A percentile compares a stretch with the other conserved stretches of the same genome.
Conservation (phyloP, 2,797 vertebrate genomes). For the Poeciliopsis presidionis region DNA sequence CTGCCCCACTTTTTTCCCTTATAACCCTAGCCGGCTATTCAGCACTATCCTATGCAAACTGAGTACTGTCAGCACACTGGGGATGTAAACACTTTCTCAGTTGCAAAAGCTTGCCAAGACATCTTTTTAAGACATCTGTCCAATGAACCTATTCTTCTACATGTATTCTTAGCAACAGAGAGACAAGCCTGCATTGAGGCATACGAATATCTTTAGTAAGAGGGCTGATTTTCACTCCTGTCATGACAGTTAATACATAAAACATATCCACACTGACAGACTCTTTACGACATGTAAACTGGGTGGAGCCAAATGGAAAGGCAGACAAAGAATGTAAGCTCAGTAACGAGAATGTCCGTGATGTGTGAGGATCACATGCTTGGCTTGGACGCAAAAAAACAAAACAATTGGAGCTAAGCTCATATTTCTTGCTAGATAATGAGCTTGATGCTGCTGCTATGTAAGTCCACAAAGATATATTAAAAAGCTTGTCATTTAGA, state of each 20-base stretch:
- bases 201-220: not conserved
- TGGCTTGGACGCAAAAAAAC: constrained; percentile 53
- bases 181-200: constrained; percentile 34
- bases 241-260: constrained; percentile 30
- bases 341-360: constrained; percentile 63
- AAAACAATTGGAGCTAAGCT: constrained; percentile 57
- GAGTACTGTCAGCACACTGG: constrained; percentile 67
- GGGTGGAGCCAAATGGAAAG: constrained; percentile 65
- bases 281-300: constrained; percentile 61
- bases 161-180: constrained; percentile 33
- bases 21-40: constrained; percentile 52
- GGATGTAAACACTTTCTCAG: constrained; percentile 72
- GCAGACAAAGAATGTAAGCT: constrained; percentile 76
- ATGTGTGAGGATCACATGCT: constrained; percentile 63
- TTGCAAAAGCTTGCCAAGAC: constrained; percentile 69
- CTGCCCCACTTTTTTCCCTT: constrained; percentile 22
- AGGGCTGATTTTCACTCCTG: constrained; percentile 31
- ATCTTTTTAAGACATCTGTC: constrained; percentile 74
- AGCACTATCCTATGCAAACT: constrained; percentile 53
- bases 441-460: constrained; percentile 44
- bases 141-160: constrained; percentile 35
- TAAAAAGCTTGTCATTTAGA: constrained; percentile 25
- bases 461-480: constrained; percentile 19
- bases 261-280: constrained; percentile 35
- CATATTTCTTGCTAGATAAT: constrained; percentile 31